Base-by-base conservation (phyloP, 2,888 invertebrate species). In the Salticus scenicus region DNA sequence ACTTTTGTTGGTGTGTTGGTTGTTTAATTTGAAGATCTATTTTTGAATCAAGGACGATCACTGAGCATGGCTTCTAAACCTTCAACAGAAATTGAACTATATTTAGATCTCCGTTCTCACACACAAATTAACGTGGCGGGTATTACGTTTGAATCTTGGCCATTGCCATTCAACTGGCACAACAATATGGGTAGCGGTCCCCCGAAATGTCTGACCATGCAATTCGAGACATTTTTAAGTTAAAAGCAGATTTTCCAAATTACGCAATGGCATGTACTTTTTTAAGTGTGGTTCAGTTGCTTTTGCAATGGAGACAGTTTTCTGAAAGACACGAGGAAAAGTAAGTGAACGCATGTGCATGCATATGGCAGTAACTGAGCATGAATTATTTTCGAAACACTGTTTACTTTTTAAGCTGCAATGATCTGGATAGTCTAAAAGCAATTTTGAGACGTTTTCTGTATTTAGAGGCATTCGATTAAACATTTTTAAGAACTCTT, bases 1-100 rank as follows among this genome's bases (percentile, higher is more conserved):
- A 12, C 47, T 47, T 27, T 12, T 27, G 27, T 64, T 28, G 8
- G 30, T 64, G 64, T 14, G 28, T 14, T 12, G 30, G 30, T n/a
- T 17, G 28, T 64, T 64, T 30, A 2, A 64, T 64, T 27, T 28
- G 5, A 64, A 64, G 64, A 64, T 76, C 82, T 83, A 83, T 83
- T 83, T 83, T 83, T 66, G 71, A 42, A 83, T 28, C 82, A 83
- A 83, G 82, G 82, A 75, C 33, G 64, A 33, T 24, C 17, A 67
- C 24, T 47, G 30, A 73, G 30, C 42, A 76, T 42, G 76, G 69
- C 72, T 72, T 66, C 51, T 64, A 42, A 57, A 70, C 70, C 51
- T 47, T 67, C 51, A 27, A 27, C 42, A 27, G 42, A 72, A 71
- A 83, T 71, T 20, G 70, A 12, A 20, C 82, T 83, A 83, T 76